phyloP scores from a whole-genome alignment of 2,888 invertebrate genomes.

The Euzetes globulus region DNA sequence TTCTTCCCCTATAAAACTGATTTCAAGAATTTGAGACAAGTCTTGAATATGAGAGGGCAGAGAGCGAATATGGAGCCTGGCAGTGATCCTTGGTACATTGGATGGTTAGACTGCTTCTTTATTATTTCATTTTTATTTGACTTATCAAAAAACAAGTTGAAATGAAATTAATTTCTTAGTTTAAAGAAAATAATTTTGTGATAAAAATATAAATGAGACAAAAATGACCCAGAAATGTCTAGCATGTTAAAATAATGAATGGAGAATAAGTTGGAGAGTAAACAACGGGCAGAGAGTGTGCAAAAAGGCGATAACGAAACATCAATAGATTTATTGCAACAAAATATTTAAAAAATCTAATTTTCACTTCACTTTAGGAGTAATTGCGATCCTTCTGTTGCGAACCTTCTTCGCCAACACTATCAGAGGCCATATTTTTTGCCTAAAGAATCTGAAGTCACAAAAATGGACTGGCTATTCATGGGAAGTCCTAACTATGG shows the following conservation, averaged over 20 bases:
- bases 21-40: conserved; percentile 67
- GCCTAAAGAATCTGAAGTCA: conserved; percentile 73
- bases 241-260: too few relatives aligned
- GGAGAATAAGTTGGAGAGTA: too few relatives aligned
- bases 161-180: too few relatives aligned
- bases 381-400: conserved; percentile 79
- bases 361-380: too few relatives aligned
- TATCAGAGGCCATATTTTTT: conserved; percentile 82
- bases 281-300: not conserved
- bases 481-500: conserved; percentile 93
- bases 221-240: too few relatives aligned
- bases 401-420: conserved; percentile 65
- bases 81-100: conserved; percentile 63
- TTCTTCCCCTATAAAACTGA: conserved; percentile 89
- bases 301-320: not conserved
- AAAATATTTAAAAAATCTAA: too few relatives aligned
- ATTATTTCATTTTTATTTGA: too few relatives aligned
- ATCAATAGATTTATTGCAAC: too few relatives aligned
- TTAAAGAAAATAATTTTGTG: too few relatives aligned
- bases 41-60: conserved; percentile 67
- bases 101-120: conserved; percentile 53
- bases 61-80: conserved; percentile 59
- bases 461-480: conserved; percentile 90
- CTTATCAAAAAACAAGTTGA: too few relatives aligned
- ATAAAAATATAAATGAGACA: too few relatives aligned